These are phyloP conservation scores for Bombus confusus DNA, from an alignment of 1,140 invertebrate species.

Conservation along the genomic window DNA sequence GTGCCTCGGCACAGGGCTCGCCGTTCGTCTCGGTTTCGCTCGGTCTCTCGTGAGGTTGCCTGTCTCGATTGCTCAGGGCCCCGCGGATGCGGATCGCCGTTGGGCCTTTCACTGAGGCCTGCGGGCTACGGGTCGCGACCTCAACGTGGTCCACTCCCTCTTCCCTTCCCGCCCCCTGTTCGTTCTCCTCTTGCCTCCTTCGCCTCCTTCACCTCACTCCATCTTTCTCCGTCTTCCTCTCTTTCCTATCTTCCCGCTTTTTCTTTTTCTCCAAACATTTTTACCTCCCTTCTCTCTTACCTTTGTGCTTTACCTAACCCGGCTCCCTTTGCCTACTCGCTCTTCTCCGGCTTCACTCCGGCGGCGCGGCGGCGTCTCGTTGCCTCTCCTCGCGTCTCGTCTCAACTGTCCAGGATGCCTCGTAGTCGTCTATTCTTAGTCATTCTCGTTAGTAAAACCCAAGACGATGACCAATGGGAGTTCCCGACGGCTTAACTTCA, in stretches of 20 bases:
- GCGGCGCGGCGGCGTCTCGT: constrained; percentile 1
- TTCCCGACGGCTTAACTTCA: not conserved
- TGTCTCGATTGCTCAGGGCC: constrained; percentile 59
- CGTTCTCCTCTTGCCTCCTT: constrained; percentile 64
- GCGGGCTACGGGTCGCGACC: constrained; percentile 77
- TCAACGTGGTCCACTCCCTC: constrained; percentile 73
- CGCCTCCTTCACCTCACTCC: constrained; percentile 20
- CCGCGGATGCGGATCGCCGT: constrained; percentile 78
- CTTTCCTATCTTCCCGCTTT: constrained; percentile 42
- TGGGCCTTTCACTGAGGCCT: constrained; percentile 77
- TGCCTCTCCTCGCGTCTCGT: constrained; percentile 53
- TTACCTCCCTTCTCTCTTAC: constrained; percentile 52
- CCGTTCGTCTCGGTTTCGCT: constrained; percentile 56
- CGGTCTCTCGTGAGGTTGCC: constrained; percentile 45
- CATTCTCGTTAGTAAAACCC: constrained; percentile 33
- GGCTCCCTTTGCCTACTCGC: constrained; percentile 58
- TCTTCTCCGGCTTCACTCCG: constrained; percentile 33
- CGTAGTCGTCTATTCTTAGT: constrained; percentile 44
- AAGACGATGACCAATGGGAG: constrained; percentile 20
- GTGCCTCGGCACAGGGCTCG: constrained; percentile 65
- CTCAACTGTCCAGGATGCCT: constrained; percentile 60
- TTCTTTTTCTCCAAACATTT: constrained; percentile 55
- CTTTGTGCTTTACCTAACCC: constrained; percentile 65
- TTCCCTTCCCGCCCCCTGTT: constrained; percentile 64
- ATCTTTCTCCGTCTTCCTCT: constrained; percentile 27